Evolutionary conservation across 2,113 vertebrate species (phyloP).

Genomic region (Rhinolophus ferrumequinum): DNA sequence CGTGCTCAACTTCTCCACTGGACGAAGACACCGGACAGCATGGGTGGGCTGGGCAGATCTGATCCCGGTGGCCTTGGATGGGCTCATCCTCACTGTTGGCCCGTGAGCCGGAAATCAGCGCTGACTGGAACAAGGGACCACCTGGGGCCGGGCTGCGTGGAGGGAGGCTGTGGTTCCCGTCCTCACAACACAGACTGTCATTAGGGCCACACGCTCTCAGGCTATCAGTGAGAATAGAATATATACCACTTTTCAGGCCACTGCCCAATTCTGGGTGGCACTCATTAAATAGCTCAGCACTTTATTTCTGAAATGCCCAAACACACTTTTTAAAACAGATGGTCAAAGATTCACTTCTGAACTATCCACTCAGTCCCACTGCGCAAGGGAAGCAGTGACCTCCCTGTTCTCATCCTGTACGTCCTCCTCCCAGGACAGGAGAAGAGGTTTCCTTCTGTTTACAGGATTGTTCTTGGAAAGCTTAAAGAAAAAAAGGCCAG

Average conservation of each 20-base stretch:
- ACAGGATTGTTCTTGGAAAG: not conserved
- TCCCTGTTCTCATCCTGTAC: not conserved
- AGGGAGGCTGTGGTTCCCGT: not conserved
- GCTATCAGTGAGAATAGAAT: not conserved
- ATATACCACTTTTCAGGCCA: not conserved
- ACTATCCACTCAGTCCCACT: accelerated
- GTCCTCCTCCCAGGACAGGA: not conserved
- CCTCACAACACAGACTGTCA: not conserved
- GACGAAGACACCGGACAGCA: not conserved
- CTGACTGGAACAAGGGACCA: not conserved
- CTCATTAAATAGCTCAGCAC: not conserved
- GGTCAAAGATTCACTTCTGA: not conserved
- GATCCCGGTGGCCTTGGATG: accelerated
- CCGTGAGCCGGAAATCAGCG: not conserved
- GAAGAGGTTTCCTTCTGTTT: not conserved
- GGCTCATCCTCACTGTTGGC: not conserved
- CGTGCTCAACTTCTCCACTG: not conserved
- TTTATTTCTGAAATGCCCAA: not conserved
- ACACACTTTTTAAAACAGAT: not conserved
- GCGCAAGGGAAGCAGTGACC: not conserved
- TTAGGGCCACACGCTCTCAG: not conserved
- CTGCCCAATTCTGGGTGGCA: not conserved
- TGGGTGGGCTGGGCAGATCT: not conserved
- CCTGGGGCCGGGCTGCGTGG: accelerated
- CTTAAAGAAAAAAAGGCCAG: not conserved